Evolutionary conservation across 1,140 invertebrate genomes (phyloP), one percentile per base, ranked within the genome.

Genomic region (Onthophagus taurus): DNA sequence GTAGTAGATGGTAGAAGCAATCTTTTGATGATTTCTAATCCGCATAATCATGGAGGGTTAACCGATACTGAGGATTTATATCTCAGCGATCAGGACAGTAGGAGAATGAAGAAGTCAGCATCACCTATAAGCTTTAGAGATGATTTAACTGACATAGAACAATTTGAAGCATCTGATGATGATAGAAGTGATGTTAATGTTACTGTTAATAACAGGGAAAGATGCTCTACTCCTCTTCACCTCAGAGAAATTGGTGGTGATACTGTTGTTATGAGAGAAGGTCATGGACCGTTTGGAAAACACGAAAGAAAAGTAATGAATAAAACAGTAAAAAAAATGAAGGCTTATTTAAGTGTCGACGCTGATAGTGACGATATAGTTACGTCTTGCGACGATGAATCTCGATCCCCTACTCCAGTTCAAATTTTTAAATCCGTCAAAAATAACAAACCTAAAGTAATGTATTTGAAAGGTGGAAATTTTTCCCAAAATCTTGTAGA

Each of bases 11-110:
- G 9, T 8, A 21, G 24, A 20, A 8, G n/a, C n/a, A n/a, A n/a
- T n/a, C n/a, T n/a, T n/a, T n/a, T n/a, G n/a, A n/a, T n/a, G n/a
- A n/a, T n/a, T n/a, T n/a, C n/a, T n/a, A n/a, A n/a, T n/a, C n/a
- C n/a, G n/a, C n/a, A n/a, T n/a, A n/a, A n/a, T n/a, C n/a, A n/a
- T n/a, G n/a, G n/a, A 26, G 18, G 29, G 4, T 6, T 39, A 42
- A 75, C 74, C 13, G 74, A 76, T 60, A 59, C 65, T 16, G 74
- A 75, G 53, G 72, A 75, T 48, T 52, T 76, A 42, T 64, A 67
- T 19, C 43, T 73, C 1, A 71, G 65, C 51, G 71, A 74, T 45
- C 14, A 31, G 9, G 34, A 35, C 24, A 44, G 35, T 7, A 21
- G 18, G 35, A 37, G 23, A 5, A 19, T 20, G 19, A 4, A 20